phyloP scores from a whole-genome alignment of 2,888 invertebrate genomes.

The Colostygia pectinataria region DNA sequence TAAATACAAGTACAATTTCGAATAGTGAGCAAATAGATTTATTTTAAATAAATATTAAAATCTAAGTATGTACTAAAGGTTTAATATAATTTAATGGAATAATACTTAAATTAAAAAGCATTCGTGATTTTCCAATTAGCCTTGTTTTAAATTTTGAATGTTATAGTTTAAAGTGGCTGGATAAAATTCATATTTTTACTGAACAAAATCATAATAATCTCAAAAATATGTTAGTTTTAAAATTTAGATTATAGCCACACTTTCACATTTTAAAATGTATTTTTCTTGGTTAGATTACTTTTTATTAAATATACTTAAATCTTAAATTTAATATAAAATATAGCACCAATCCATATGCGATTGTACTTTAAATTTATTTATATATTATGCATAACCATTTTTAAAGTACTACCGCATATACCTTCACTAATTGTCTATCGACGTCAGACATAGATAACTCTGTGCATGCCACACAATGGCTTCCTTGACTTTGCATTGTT shows the following conservation, averaged over 20 bases:
- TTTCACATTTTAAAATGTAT: conserved; percentile 42
- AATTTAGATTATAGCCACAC: conserved; percentile 43
- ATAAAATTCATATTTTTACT: conserved; percentile 9
- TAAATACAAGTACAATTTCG: conserved; percentile 73
- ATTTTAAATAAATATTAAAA: conserved; percentile 68
- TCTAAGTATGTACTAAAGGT: conserved; percentile 57
- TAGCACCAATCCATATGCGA: conserved; percentile 75
- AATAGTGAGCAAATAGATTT: conserved; percentile 78
- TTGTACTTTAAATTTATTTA: conserved; percentile 51
- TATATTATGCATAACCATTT: conserved; percentile 15
- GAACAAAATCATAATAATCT: conserved; percentile 15
- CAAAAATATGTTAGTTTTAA: conserved; percentile 30
- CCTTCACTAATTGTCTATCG: conserved; percentile 39
- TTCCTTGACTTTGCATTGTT: conserved; percentile 25
- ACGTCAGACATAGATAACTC: conserved; percentile 30
- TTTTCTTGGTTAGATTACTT: conserved; percentile 46
- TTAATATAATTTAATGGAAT: conserved; percentile 78
- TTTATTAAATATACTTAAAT: conserved; percentile 39
- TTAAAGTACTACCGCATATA: conserved; percentile 62
- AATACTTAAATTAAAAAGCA: conserved; percentile 73
- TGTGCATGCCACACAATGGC: conserved; percentile 4
- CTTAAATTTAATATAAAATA: conserved; percentile 46
- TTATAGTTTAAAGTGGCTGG: conserved; percentile 20
- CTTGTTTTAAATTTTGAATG: conserved; percentile 41
- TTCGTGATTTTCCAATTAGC: conserved; percentile 53